Evolutionary conservation across 2,113 vertebrate species (phyloP).

Genomic region (Polypterus bichir): DNA sequence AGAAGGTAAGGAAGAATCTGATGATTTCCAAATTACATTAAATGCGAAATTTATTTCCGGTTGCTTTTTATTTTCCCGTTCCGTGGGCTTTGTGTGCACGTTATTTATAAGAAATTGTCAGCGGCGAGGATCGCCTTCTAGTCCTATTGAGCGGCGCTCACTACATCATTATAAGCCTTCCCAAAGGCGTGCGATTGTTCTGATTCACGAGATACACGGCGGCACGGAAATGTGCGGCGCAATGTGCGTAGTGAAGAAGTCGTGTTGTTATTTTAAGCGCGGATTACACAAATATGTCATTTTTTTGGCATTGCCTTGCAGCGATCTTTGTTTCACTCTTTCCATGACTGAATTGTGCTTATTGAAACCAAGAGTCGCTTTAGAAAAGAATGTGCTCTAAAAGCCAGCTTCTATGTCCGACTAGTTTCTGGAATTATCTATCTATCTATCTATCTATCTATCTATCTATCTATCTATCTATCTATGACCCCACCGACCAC

Average conservation of each 20-base stretch:
- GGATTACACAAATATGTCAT: neutral
- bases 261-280: slow-evolving; percentile 35
- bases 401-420: no score
- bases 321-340: no score
- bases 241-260: slow-evolving; percentile 30
- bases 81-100: slow-evolving; percentile 8
- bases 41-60: slow-evolving; percentile 2
- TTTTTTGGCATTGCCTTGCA: no score
- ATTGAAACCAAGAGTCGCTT: no score
- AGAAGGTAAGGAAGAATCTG: slow-evolving; percentile 32
- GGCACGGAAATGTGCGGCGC: slow-evolving; percentile 16
- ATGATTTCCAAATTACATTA: slow-evolving; percentile 2
- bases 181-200: slow-evolving; percentile 12
- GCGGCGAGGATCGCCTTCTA: slow-evolving; percentile 16
- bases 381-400: no score
- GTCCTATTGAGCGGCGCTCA: slow-evolving; percentile 3
- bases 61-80: slow-evolving; percentile 11
- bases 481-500: no score
- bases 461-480: no score
- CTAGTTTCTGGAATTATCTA: no score
- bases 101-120: slow-evolving; percentile 11
- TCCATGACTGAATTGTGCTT: no score
- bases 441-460: no score
- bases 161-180: slow-evolving; percentile 20
- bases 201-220: slow-evolving; percentile 18